Conservation (phyloP, 2,113 vertebrate species). For the Cheilinus undulatus region DNA sequence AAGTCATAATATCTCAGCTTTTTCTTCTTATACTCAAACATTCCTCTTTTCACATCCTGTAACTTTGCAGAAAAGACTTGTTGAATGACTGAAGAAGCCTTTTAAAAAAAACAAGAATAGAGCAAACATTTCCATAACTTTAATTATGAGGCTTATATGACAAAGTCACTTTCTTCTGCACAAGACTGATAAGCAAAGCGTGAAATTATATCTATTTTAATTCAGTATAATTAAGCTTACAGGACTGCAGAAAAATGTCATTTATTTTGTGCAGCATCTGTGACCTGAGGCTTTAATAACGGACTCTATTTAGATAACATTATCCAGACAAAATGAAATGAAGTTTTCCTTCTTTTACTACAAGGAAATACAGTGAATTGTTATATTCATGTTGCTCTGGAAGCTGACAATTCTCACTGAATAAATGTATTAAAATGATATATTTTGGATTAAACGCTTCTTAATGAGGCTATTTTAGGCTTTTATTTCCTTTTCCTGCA, state of each 20-base stretch:
- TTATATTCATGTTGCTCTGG: too few relatives aligned
- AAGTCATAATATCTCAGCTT: not conserved
- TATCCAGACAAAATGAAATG: constrained; percentile 9
- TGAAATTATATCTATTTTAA: constrained; percentile 35
- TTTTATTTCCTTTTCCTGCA: not conserved
- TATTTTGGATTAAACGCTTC: too few relatives aligned
- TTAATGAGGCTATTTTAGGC: not conserved
- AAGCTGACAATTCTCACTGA: not conserved
- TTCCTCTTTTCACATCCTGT: not conserved
- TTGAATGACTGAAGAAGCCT: not conserved
- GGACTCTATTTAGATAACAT: constrained; percentile 31
- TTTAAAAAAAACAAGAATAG: not conserved
- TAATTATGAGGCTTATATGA: constrained; percentile 9
- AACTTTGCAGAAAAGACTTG: not conserved
- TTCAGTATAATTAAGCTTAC: constrained; percentile 13
- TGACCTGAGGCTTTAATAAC: constrained; percentile 16
- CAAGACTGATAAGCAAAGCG: constrained; percentile 31
- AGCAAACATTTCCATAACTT: not conserved
- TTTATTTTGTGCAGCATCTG: constrained; percentile 53
- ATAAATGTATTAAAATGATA: not conserved
- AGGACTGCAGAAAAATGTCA: constrained; percentile 27
- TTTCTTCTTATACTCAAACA: not conserved
- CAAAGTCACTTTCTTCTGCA: constrained; percentile 3
- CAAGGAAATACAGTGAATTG: not conserved
- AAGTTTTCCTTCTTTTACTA: not conserved